Percentiles rank a stretch among this genome's conserved stretches.
phyloP scores from a whole-genome alignment of 1,140 invertebrate species.

The Brachionus manjavacas region DNA sequence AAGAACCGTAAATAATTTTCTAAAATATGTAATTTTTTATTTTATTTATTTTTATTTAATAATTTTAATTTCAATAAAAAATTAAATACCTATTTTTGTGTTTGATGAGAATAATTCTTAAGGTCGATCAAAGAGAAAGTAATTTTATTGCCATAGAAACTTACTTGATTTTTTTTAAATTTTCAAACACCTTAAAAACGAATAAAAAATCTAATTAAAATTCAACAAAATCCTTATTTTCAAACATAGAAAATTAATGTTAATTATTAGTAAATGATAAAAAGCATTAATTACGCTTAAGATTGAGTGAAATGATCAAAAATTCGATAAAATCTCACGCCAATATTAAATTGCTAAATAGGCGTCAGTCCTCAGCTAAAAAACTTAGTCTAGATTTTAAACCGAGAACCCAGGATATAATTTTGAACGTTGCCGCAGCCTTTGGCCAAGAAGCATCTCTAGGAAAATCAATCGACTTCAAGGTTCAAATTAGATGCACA shows the following conservation, averaged over 20 bases:
- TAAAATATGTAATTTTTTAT: neutral
- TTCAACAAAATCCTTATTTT: neutral
- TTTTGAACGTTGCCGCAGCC: constrained; percentile 39
- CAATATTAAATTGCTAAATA: neutral
- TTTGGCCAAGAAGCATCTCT: neutral
- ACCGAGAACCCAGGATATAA: neutral
- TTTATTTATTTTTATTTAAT: neutral
- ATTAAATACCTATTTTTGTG: neutral
- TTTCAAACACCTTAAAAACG: neutral
- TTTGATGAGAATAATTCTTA: neutral
- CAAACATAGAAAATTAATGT: neutral
- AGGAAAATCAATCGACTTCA: constrained; percentile 35
- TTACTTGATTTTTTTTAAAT: constrained; percentile 2
- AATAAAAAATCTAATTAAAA: constrained; percentile 19
- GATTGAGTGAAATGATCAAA: neutral
- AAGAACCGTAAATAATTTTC: too few relatives aligned
- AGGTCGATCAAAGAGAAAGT: neutral
- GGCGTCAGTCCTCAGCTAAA: neutral
- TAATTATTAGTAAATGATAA: neutral
- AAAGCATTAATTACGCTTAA: neutral
- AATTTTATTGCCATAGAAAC: constrained; percentile 15
- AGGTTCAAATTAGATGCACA: constrained; percentile 26
- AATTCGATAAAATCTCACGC: neutral
- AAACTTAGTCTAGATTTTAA: neutral
- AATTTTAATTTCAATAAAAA: neutral